A percentile compares a stretch with the other conserved stretches of the same genome.
phyloP scores from a whole-genome alignment of 2,888 invertebrate species.

The Diloba caeruleocephala region DNA sequence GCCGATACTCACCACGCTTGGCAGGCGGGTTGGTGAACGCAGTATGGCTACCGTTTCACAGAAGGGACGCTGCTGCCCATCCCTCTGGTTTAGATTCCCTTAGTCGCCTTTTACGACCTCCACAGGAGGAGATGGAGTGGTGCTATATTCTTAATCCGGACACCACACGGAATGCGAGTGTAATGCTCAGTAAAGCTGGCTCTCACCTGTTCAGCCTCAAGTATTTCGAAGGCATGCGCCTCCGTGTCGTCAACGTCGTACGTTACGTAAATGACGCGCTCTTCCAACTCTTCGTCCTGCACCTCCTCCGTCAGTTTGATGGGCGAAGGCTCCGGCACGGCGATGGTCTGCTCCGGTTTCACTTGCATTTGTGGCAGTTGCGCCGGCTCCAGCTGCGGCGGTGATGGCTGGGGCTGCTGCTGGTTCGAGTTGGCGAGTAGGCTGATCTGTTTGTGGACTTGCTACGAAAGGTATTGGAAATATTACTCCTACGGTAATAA shows the following conservation, averaged over 20 bases:
- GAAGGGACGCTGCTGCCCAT: too few relatives aligned
- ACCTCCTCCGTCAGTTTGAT: conserved; percentile 37
- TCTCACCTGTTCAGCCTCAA: conserved; percentile 72
- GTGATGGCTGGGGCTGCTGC: conserved; percentile 3
- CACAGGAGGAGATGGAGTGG: too few relatives aligned
- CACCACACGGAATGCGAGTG: too few relatives aligned
- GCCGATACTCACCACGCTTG: too few relatives aligned
- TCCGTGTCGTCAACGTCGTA: conserved; percentile 74
- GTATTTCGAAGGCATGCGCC: conserved; percentile 68
- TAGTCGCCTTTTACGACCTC: too few relatives aligned
- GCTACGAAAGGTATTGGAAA: conserved; percentile 49
- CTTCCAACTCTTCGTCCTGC: conserved; percentile 57
- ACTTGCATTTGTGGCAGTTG: conserved; percentile 14
- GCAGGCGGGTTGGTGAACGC: too few relatives aligned
- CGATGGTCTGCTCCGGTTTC: conserved; percentile 33
- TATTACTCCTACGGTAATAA: too few relatives aligned
- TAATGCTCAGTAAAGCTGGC: not conserved
- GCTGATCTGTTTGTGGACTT: conserved; percentile 76
- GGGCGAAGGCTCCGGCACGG: conserved; percentile 26
- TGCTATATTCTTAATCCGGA: too few relatives aligned
- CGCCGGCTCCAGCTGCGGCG: conserved; percentile 9
- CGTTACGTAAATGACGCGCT: conserved; percentile 82
- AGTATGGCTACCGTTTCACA: too few relatives aligned
- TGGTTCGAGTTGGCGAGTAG: conserved; percentile 66
- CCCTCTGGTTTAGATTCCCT: too few relatives aligned